These are phyloP conservation scores for Sebastes schlegelii DNA, from an alignment of 2,113 vertebrate genomes.

Conservation along the genomic window DNA sequence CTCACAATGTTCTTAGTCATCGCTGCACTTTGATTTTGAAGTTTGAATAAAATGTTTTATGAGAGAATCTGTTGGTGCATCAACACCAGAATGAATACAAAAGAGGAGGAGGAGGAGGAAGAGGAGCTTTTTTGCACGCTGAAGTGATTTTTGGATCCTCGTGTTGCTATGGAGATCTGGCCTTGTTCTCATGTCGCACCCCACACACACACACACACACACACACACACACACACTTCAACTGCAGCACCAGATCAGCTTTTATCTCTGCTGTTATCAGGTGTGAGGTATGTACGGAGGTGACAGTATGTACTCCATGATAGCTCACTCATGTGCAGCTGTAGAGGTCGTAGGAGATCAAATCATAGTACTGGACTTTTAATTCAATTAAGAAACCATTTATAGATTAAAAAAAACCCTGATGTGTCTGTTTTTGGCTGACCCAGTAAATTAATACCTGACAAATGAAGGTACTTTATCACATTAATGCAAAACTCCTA, in stretches of 20 bases:
- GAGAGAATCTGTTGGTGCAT: conserved; percentile 17
- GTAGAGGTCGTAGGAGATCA: not conserved
- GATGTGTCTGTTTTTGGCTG: not conserved
- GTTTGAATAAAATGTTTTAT: not conserved
- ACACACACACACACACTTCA: conserved; percentile 10
- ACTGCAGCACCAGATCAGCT: conserved; percentile 1
- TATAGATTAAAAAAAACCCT: conserved; percentile 4
- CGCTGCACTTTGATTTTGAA: not conserved
- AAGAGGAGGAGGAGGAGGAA: conserved; percentile 11
- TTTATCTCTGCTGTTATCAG: conserved; percentile 61
- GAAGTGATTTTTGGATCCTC: conserved; percentile 39
- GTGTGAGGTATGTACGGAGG: conserved; percentile 58
- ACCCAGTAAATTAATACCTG: not conserved
- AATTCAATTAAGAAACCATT: not conserved
- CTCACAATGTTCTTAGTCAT: not conserved
- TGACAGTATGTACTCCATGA: conserved; percentile 37
- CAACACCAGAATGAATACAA: conserved; percentile 18
- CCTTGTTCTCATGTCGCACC: not conserved
- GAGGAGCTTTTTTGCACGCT: conserved; percentile 28
- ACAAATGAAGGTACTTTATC: conserved; percentile 25
- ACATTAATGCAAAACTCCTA: conserved; percentile 31
- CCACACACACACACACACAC: conserved; percentile 14
- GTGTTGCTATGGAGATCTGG: conserved; percentile 53
- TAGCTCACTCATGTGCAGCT: not conserved
- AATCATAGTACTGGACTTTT: too few species aligned